Evolutionary conservation across 92 coral and sea anemone species (phyloP), one percentile per base, ranked within the genome.

Genomic region (Phenganax stokvisi): DNA sequence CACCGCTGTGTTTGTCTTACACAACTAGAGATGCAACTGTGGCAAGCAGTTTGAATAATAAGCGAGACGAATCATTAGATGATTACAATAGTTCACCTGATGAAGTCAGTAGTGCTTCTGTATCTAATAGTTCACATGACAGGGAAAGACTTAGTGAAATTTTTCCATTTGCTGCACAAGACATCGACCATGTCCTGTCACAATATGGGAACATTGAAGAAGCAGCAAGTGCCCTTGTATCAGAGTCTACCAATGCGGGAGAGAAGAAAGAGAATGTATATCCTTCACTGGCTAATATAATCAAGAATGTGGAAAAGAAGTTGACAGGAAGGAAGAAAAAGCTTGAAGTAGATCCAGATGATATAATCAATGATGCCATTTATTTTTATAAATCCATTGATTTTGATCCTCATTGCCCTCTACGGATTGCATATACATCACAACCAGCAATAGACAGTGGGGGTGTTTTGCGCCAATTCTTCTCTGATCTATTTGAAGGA

Each of bases 131-230:
- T 59, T 59, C 25, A 59, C 65, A 59, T 59, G 65, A 20, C 65
- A 37, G 47, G 47, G 47, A 37, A 37, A 37, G 5, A 37, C 47
- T 37, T 37, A 37, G 47, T 37, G 47, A 37, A 70, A 79, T 88
- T 71, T 64, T 88, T 47, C 91, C 91, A 57, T 76, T 73, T 71
- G 81, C 89, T 25, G 91, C 85, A 62, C 51, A 81, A 82, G 84
- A 81, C 11, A 71, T 88, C 69, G 91, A 88, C 54, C 77, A 47
- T 75, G 86, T 85, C 61, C 63, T 88, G 57, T 63, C 68, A 27
- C 58, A 76, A 65, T 81, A 62, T 82, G 85, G 85, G 66, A 77
- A 66, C 59, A 76, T 80, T 25, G 76, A 80, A 13, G 74, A 81
- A 44, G 90, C 86, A 54, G 88, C 88, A 75, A 63, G 82, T 80